Base-by-base conservation (phyloP, 2,113 vertebrate genomes). In the Brachyistius frenatus region DNA sequence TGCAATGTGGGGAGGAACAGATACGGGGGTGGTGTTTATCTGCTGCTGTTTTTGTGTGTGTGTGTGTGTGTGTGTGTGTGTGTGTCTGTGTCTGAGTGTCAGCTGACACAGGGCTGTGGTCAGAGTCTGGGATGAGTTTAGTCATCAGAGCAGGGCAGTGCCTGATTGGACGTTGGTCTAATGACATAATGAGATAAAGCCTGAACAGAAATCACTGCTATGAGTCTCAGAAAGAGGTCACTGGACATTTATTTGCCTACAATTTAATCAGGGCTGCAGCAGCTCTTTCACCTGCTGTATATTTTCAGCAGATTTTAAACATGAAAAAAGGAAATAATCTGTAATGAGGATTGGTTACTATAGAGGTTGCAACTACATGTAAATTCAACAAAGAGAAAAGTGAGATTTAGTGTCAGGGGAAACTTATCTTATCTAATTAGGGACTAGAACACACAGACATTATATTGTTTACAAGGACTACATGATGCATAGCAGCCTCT, bases 181-280 rank as follows among this genome's bases (percentile, higher is more conserved):
- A 93, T 89, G 68, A 87, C 85, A 89, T 90, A 90, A 93, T 86
- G 83, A 83, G 87, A 91, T 92, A 60, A 91, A n/a, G 31, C 58
- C 57, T 60, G 47, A 49, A 54, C 52, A 78, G 33, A 75, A 62
- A 78, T 54, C 14, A 32, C 11, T 47, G 41, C 36, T 58, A 37
- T 66, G 32, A 39, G n/a, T 55, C 62, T 73, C 68, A 55, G 49
- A 30, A 46, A 44, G 64, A 60, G 63, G 62, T 32, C 57, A 75
- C 14, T 33, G 2, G 47, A 67, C 41, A 55, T 57, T 56, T 62
- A 65, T 77, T 6, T 9, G 6, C 10, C 35, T 71, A 30, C 15
- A 54, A 50, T 63, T 58, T 5, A 3, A 73, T 61, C 44, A 66
- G 3, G 30, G 37, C 53, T 46, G 31, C 37, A 74, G 64, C 63